Percentiles rank a stretch among this genome's conserved stretches.
Evolutionary conservation across 2,888 invertebrate species (phyloP).

Genomic region (Epirrhoe alternata): DNA sequence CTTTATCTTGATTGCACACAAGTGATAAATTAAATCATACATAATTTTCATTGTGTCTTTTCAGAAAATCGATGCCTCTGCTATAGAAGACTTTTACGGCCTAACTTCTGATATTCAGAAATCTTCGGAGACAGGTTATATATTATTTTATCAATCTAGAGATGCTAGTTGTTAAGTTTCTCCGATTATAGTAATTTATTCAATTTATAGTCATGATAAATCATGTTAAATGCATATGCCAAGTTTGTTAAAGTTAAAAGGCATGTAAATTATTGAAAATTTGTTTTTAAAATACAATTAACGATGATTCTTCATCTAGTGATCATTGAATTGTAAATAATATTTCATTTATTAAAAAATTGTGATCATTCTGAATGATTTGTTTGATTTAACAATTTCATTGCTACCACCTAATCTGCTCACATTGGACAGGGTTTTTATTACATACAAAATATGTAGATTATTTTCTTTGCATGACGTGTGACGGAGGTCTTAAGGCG

Average conservation of each 20-base stretch:
- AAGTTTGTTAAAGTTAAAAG: constrained; percentile 80
- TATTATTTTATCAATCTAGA: constrained; percentile 98
- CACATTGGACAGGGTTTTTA: too few relatives aligned
- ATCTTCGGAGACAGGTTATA: constrained; percentile 99
- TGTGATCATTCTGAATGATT: constrained; percentile 62
- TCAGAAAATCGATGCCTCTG: constrained; percentile 99
- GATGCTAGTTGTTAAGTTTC: constrained; percentile 88
- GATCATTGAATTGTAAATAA: constrained; percentile 76
- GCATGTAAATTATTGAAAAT: constrained; percentile 76
- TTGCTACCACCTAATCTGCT: too few relatives aligned
- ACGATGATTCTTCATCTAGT: constrained; percentile 60
- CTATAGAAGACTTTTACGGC: constrained; percentile 99
- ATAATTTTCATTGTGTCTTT: constrained; percentile 47
- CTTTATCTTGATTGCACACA: too few relatives aligned
- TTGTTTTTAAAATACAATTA: constrained; percentile 43
- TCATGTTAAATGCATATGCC: constrained; percentile 75
- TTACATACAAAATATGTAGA: too few relatives aligned
- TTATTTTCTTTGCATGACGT: too few relatives aligned
- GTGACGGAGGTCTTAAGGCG: too few relatives aligned
- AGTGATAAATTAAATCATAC: too few relatives aligned
- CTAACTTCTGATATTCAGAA: constrained; percentile 99
- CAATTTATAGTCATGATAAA: constrained; percentile 72
- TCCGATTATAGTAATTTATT: constrained; percentile 77
- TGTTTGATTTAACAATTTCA: too few relatives aligned
- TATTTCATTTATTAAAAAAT: constrained; percentile 72